Percentiles rank a stretch among this genome's conserved stretches.
phyloP scores from a whole-genome alignment of 2,888 invertebrate genomes.

The Eueremaeus valkanovi region DNA sequence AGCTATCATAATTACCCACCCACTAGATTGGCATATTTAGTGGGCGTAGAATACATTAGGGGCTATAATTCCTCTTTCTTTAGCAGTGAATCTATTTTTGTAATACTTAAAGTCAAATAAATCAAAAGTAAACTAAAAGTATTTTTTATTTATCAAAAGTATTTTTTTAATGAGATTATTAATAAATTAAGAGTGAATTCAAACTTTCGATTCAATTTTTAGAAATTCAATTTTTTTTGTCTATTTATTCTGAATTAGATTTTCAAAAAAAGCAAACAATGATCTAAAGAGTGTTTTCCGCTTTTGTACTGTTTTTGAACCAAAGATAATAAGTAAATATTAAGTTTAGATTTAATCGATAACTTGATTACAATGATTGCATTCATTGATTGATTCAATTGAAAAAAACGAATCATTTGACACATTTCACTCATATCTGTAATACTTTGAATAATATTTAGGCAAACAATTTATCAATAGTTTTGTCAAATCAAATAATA shows the following conservation, averaged over 20 bases:
- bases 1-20: too few species aligned
- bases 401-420: conserved; percentile 4
- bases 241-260: too few species aligned
- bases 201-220: neutral
- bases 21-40: too few species aligned
- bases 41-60: too few species aligned
- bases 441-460: neutral
- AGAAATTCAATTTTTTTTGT: neutral
- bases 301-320: neutral
- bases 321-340: neutral
- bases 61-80: too few species aligned
- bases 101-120: too few species aligned
- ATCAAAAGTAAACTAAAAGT: neutral
- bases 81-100: too few species aligned
- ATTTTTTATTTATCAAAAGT: too few species aligned
- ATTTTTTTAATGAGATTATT: too few species aligned
- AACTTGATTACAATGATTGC: neutral
- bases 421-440: neutral
- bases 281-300: neutral
- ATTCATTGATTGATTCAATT: conserved; percentile 10
- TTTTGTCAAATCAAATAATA: neutral
- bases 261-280: neutral
- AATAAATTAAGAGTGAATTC: neutral
- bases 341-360: neutral
- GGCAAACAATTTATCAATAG: neutral